Conservation (phyloP, 1,140 invertebrate genomes). For the Bombus turneri region DNA sequence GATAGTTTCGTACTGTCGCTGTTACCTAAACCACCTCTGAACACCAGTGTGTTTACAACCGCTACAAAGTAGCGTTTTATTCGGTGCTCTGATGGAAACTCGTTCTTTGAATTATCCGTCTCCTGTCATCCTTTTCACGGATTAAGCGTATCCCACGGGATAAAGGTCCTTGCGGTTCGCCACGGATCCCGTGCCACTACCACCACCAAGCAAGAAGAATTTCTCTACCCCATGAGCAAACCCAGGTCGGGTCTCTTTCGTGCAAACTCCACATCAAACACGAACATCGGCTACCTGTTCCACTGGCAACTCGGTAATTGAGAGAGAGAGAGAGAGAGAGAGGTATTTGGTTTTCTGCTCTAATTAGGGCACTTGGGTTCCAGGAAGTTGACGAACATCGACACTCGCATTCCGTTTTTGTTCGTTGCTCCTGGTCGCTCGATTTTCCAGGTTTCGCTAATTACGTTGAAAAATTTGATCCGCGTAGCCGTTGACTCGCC, state of each 20-base stretch:
- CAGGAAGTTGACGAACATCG: background rate
- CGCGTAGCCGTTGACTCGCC: background rate
- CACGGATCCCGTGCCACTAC: background rate
- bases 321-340: background rate
- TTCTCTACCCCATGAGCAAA: background rate
- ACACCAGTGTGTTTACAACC: constrained; percentile 8
- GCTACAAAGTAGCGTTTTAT: constrained; percentile 16
- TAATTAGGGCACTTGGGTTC: constrained; percentile 12
- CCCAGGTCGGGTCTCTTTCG: background rate
- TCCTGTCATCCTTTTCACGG: constrained; percentile 18
- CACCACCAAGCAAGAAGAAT: background rate
- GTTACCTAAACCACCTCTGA: background rate
- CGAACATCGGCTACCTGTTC: background rate
- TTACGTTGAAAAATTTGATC: background rate
- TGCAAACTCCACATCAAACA: constrained; percentile 1
- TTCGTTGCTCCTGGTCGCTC: background rate
- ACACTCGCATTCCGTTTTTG: background rate
- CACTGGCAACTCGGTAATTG: background rate
- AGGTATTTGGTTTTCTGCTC: constrained; percentile 4
- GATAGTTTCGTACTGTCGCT: background rate
- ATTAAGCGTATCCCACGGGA: constrained; percentile 7
- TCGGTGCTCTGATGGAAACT: background rate
- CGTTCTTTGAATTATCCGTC: constrained; percentile 27
- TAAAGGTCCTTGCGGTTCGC: constrained; percentile 8
- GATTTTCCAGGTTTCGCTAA: background rate